Percentiles rank a stretch among this genome's conserved stretches.
Evolutionary conservation across 2,797 vertebrate species (phyloP).

Genomic region (Helarctos malayanus): DNA sequence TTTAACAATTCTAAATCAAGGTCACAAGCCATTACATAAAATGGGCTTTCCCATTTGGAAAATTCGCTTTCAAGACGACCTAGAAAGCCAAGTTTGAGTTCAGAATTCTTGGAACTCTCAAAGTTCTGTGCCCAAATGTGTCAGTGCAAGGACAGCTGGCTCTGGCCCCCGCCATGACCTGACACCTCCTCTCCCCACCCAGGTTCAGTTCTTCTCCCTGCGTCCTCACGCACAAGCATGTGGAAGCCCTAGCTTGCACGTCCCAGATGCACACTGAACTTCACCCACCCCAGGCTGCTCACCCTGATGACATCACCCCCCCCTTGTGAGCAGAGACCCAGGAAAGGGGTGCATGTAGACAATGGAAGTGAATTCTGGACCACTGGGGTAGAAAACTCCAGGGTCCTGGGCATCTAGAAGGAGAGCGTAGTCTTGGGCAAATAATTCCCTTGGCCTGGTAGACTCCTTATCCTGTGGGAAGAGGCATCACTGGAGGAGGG

Average conservation of each 20-base stretch:
- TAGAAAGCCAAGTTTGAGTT: constrained; percentile 6
- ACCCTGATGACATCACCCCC: not conserved
- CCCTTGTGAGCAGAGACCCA: not conserved
- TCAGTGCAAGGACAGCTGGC: not conserved
- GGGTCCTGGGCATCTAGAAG: not conserved
- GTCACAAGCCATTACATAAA: not conserved
- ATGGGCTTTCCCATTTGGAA: not conserved
- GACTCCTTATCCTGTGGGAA: not conserved
- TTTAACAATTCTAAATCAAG: not conserved
- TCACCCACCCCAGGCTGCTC: not conserved
- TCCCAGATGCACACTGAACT: not conserved
- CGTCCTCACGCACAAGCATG: not conserved
- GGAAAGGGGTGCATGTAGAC: not conserved
- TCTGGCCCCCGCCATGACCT: accelerated
- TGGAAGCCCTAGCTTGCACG: no score
- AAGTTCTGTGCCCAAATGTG: not conserved
- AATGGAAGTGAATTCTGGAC: not conserved
- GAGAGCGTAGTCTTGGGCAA: not conserved
- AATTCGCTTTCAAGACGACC: not conserved
- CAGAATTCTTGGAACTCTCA: not conserved
- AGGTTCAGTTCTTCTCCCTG: not conserved
- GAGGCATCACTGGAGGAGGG: not conserved
- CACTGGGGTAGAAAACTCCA: not conserved
- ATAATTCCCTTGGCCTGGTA: not conserved
- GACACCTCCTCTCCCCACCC: no score